Evolutionary conservation across 2,113 vertebrate genomes (phyloP).

Genomic region (Aleadryas rufinucha): DNA sequence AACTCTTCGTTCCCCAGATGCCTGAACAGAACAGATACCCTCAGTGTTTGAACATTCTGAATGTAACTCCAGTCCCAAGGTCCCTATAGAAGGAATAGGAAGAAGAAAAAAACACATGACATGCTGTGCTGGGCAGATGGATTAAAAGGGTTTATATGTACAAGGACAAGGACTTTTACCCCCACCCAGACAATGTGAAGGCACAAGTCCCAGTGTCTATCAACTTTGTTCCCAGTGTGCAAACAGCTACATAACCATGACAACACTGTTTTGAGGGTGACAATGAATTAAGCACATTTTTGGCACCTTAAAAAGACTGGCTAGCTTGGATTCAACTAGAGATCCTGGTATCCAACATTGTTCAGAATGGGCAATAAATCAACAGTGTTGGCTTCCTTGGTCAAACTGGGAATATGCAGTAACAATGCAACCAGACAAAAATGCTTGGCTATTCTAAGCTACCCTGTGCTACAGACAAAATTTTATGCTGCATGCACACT

Average conservation of each 20-base stretch:
- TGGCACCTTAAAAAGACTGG: neutral
- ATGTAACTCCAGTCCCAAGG: too few species aligned
- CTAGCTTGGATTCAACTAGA: neutral
- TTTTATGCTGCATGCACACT: neutral
- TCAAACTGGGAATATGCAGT: conserved; percentile 26
- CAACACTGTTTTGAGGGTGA: neutral
- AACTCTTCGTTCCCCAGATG: fast-evolving
- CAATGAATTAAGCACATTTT: neutral
- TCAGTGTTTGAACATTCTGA: neutral
- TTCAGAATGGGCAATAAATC: neutral
- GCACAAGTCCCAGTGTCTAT: neutral
- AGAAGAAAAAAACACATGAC: neutral
- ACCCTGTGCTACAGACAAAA: neutral
- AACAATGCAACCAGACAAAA: conserved; percentile 19
- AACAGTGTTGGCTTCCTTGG: neutral
- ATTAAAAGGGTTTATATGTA: neutral
- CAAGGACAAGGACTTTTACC: neutral
- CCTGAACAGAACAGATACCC: neutral
- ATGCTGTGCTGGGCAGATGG: neutral
- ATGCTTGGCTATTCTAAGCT: neutral
- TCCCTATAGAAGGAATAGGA: neutral
- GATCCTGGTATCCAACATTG: neutral
- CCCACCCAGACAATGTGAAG: neutral
- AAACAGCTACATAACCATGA: neutral
- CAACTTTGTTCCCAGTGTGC: neutral